Conservation (phyloP, 2,797 vertebrate species). For the Xerus rutilus region DNA sequence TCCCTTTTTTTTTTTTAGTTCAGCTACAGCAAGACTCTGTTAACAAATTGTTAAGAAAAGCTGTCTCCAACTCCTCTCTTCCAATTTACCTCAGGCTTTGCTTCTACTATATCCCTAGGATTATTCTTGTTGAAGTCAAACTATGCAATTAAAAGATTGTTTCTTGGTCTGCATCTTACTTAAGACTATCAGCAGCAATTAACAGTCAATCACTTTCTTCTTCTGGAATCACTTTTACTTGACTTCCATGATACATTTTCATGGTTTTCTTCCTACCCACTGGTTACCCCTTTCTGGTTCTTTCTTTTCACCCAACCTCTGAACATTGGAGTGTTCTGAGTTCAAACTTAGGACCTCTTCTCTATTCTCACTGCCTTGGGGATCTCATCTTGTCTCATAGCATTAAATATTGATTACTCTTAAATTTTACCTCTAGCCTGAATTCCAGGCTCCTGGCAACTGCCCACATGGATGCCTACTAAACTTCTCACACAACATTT, state of each 20-base stretch:
- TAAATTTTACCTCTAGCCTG: neutral
- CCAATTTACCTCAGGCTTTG: neutral
- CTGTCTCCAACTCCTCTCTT: neutral
- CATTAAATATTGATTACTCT: neutral
- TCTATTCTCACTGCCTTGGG: neutral
- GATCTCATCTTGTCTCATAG: conserved; percentile 11
- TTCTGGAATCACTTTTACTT: neutral
- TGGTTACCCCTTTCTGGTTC: too few relatives aligned
- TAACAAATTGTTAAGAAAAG: neutral
- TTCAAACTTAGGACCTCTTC: neutral
- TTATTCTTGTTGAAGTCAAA: neutral
- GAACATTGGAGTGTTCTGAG: neutral
- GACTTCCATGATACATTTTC: neutral
- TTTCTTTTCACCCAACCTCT: neutral
- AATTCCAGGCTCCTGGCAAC: neutral
- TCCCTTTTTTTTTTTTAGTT: neutral
- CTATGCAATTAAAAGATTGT: neutral
- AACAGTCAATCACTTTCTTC: neutral
- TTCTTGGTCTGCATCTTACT: neutral
- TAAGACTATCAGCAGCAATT: neutral
- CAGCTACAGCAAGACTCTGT: neutral
- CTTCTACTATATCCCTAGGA: neutral
- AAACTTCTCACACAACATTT: neutral
- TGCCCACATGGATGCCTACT: neutral
- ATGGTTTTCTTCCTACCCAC: neutral